Evolutionary conservation across 2,797 vertebrate species (phyloP).

Genomic region (Carduelis carduelis): DNA sequence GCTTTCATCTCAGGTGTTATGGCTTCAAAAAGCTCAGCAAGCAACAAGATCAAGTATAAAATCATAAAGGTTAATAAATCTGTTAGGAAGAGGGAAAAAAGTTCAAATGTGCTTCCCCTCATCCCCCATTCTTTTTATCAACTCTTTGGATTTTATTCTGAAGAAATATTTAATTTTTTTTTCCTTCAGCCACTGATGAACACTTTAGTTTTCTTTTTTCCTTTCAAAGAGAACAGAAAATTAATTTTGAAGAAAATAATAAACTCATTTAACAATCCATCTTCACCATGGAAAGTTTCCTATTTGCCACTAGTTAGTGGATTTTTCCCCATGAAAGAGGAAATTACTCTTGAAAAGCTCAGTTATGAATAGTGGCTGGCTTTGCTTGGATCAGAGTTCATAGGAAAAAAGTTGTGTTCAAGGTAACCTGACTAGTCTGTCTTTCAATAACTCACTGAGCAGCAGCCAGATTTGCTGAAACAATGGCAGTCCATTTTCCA

Average conservation of each 20-base stretch:
- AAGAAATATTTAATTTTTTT: background rate
- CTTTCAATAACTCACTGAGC: background rate
- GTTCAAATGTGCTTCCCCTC: background rate
- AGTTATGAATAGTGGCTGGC: slow-evolving; percentile 25
- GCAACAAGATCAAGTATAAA: background rate
- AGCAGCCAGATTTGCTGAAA: background rate
- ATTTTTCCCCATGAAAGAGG: slow-evolving; percentile 48
- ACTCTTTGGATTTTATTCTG: background rate
- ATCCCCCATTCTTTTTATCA: background rate
- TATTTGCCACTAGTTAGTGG: slow-evolving; percentile 9
- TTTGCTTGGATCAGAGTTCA: slow-evolving; percentile 27
- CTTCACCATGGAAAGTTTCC: slow-evolving; percentile 10
- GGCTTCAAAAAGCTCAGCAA: background rate
- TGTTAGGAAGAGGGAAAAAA: background rate
- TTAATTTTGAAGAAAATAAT: background rate
- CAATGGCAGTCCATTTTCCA: background rate
- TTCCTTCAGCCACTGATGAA: background rate
- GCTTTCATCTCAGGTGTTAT: background rate
- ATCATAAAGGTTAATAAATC: background rate
- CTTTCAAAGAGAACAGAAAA: background rate
- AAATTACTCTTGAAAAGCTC: slow-evolving; percentile 44
- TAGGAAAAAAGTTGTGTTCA: slow-evolving; percentile 37
- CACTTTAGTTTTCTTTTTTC: background rate
- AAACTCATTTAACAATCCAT: slow-evolving; percentile 2
- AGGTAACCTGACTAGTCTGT: background rate